Base-by-base conservation (phyloP, 2,888 invertebrate species). In the Ecdyonurus torrentis region DNA sequence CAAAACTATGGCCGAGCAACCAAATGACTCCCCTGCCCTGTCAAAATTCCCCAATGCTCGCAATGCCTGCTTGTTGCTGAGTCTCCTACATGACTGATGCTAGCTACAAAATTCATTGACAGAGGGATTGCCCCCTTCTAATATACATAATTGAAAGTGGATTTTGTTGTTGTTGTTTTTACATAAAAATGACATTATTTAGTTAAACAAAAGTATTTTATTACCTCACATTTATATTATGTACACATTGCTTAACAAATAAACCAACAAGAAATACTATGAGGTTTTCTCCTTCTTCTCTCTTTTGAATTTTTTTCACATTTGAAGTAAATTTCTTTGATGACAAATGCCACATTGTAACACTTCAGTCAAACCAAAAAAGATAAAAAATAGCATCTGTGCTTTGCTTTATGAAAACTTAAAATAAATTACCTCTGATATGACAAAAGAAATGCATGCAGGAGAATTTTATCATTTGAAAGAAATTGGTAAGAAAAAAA, bases 201-300 rank as follows among this genome's bases (percentile, higher is more conserved):
- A 20, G 55, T 55, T 55, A 55, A 55, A 55, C 55, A 55, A 55
- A 55, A 55, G 55, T 55, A 55, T 55, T 55, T 55, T 55, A 55
- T 20, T 20, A 5, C 37, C n/a, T n/a, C n/a, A n/a, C n/a, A n/a
- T n/a, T 10, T 37, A 10, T 37, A 15, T 37, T 37, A 15, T 37
- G 15, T 37, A 15, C 15, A 37, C 37, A 37, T 37, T 37, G 37
- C 15, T 37, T 37, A 37, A 37, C 37, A 37, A 37, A 37, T 37
- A 37, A 37, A 37, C 37, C 37, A 37, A 37, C 37, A 37, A 37
- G 37, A 37, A 37, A 37, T 5, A 37, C 37, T 37, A 37, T 37
- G 37, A 37, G 37, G 37, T 15, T 37, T n/a, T 37, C 37, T 37
- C 37, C 5, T 37, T 37, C 37, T 37, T 37, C 15, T 37, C 7